Evolutionary conservation across 2,888 invertebrate species (phyloP).

Genomic region (Platypus cylindrus): DNA sequence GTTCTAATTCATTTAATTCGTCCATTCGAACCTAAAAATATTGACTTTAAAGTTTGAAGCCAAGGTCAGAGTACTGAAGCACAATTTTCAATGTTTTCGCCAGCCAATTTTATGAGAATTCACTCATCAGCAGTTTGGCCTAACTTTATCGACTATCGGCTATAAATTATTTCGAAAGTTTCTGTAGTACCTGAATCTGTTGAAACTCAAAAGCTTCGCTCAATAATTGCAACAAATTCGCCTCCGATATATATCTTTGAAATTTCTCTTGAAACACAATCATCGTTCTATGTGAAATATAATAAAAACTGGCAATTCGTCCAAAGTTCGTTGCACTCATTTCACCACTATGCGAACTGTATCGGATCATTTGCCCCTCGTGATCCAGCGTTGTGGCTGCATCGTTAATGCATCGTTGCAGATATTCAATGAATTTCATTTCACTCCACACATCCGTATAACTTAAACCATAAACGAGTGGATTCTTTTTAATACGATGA

Average conservation of each 20-base stretch:
- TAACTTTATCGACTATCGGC: no score
- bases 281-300: constrained; percentile 92
- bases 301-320: constrained; percentile 93
- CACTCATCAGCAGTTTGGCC: no score
- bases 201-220: constrained; percentile 90
- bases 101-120: no score
- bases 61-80: no score
- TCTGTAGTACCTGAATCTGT: constrained; percentile 62
- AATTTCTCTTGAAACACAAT: constrained; percentile 81
- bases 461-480: constrained; percentile 59
- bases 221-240: constrained; percentile 79
- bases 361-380: constrained; percentile 90
- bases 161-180: no score
- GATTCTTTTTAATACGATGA: constrained; percentile 88
- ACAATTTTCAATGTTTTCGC: no score
- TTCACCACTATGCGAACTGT: constrained; percentile 71
- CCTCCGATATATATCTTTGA: constrained; percentile 69
- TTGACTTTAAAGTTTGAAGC: neutral
- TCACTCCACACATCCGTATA: constrained; percentile 57
- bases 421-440: constrained; percentile 61
- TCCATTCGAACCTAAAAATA: constrained; percentile 81
- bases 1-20: constrained; percentile 82
- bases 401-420: constrained; percentile 62
- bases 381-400: constrained; percentile 80
- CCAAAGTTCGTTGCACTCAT: constrained; percentile 78